A percentile compares a stretch with the other conserved stretches of the same genome.
phyloP scores from a whole-genome alignment of 2,113 vertebrate genomes.

The Manacus vitellinus region DNA sequence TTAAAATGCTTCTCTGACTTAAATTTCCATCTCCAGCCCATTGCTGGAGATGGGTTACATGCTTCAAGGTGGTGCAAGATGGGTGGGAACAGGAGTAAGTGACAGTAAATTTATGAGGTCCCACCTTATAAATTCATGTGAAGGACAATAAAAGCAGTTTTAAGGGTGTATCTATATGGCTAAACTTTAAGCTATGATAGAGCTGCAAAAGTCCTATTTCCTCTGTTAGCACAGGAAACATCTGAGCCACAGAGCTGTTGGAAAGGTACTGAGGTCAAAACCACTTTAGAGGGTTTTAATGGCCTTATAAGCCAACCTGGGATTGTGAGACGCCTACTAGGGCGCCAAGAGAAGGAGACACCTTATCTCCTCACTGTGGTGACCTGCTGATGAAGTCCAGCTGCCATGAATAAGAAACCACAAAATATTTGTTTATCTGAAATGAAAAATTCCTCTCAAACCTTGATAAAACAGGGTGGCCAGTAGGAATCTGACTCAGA shows the following conservation, averaged over 20 bases:
- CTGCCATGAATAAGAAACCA: neutral
- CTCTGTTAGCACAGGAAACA: neutral
- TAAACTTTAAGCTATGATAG: neutral
- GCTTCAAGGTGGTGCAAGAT: neutral
- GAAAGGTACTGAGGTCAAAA: neutral
- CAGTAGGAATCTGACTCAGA: neutral
- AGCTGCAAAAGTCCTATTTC: neutral
- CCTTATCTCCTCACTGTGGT: neutral
- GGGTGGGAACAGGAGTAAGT: neutral
- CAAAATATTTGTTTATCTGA: neutral
- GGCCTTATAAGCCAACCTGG: neutral
- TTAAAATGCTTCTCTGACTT: neutral
- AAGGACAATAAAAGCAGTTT: neutral
- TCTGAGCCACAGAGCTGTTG: neutral
- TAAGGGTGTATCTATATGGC: neutral
- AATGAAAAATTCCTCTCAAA: neutral
- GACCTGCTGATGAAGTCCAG: conserved; percentile 32
- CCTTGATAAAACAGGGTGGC: neutral
- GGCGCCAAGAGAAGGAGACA: neutral
- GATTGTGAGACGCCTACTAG: neutral
- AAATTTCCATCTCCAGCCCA: neutral
- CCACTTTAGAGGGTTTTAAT: neutral
- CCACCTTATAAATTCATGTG: neutral
- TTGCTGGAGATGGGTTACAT: neutral
- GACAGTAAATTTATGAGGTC: conserved; percentile 13